Percentiles rank a stretch among this genome's conserved stretches.
phyloP scores from a whole-genome alignment of 2,797 vertebrate species.

The Sparidentex hasta region DNA sequence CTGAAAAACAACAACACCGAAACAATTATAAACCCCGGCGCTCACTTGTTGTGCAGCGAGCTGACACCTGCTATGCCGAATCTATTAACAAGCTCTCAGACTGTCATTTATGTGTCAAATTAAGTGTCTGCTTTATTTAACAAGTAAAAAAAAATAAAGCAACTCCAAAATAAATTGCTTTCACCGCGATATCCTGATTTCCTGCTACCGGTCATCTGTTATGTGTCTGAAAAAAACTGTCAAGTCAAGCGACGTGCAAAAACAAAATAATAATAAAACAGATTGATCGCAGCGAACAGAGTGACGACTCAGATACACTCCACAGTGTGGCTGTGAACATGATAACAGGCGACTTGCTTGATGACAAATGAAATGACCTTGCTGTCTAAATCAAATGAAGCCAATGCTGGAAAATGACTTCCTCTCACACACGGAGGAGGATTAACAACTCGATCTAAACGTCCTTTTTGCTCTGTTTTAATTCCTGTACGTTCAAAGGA shows the following conservation, averaged over 20 bases:
- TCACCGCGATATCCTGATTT: constrained; percentile 6
- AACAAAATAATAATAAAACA: constrained; percentile 17
- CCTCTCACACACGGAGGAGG: not conserved
- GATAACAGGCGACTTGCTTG: constrained; percentile 15
- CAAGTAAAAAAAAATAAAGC: constrained; percentile 37
- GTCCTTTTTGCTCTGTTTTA: not conserved
- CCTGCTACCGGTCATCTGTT: constrained; percentile 17
- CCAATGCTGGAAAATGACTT: not conserved
- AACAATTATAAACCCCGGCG: constrained; percentile 1
- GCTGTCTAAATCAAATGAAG: constrained; percentile 18
- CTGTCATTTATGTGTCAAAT: constrained; percentile 62
- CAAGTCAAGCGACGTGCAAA: constrained; percentile 10
- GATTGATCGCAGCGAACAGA: constrained; percentile 36
- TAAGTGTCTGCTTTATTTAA: constrained; percentile 51
- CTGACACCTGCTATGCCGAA: constrained; percentile 44
- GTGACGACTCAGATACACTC: constrained; percentile 21
- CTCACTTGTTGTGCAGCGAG: constrained; percentile 18
- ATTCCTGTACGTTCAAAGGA: not conserved
- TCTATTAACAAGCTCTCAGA: constrained; percentile 45
- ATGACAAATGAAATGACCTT: constrained; percentile 8
- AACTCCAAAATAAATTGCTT: constrained; percentile 56
- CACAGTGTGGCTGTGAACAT: not conserved
- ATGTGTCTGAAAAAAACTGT: constrained; percentile 41
- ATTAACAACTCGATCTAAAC: not conserved
- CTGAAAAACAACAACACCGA: constrained; percentile 14